Percentiles rank a stretch among this genome's conserved stretches.
phyloP scores from a whole-genome alignment of 2,797 vertebrate genomes.

The Gorsachius magnificus region DNA sequence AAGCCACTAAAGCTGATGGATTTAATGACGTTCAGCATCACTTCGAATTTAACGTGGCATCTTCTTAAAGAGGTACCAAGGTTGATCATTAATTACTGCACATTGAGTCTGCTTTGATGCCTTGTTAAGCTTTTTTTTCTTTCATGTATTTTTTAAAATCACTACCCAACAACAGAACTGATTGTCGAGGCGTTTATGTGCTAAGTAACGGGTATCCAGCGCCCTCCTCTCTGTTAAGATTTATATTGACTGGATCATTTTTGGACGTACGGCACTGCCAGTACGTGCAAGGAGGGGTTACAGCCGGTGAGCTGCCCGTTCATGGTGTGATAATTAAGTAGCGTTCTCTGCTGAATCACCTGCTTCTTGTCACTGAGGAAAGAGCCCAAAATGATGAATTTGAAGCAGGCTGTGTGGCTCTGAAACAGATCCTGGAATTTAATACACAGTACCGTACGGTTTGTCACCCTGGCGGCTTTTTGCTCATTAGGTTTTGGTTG shows the following conservation, averaged over 20 bases:
- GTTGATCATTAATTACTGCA: fast-evolving
- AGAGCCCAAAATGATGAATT: not conserved
- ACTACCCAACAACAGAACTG: not conserved
- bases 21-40: not conserved
- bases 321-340: not conserved
- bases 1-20: not conserved
- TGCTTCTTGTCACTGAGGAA: not conserved
- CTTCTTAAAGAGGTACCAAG: not conserved
- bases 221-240: not conserved
- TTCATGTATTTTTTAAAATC: not conserved
- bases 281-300: not conserved
- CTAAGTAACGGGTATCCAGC: not conserved
- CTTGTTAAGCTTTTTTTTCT: not conserved
- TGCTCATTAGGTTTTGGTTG: not conserved
- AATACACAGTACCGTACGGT: fast-evolving
- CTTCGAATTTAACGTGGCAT: not conserved
- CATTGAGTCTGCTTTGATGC: not conserved
- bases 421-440: not conserved
- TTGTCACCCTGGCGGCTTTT: not conserved
- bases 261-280: not conserved
- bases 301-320: fast-evolving
- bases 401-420: not conserved
- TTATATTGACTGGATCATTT: not conserved
- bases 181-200: not conserved
- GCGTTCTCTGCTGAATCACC: not conserved